Conservation (phyloP, 2,797 vertebrate species). For the Acomys russatus region DNA sequence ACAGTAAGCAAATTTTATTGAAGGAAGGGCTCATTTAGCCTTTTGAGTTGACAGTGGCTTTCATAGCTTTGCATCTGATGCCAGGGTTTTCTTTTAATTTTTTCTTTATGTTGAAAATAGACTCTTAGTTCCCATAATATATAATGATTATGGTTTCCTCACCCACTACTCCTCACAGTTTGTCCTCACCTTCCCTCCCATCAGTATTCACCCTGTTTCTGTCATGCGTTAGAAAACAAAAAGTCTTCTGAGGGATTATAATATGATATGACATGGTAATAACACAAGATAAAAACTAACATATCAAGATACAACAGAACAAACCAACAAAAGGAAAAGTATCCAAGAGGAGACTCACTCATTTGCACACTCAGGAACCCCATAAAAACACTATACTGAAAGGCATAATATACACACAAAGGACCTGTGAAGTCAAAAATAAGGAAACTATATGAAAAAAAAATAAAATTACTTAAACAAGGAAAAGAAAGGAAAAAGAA, state of each 20-base stretch:
- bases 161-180: background rate
- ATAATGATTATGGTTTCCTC: background rate
- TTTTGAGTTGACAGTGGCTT: background rate
- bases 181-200: background rate
- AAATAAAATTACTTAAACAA: background rate
- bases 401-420: background rate
- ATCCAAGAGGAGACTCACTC: background rate
- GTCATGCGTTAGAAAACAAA: background rate
- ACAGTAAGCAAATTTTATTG: background rate
- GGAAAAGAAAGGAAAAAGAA: background rate
- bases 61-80: background rate
- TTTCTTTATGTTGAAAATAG: background rate
- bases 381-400: background rate
- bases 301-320: no score
- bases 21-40: background rate
- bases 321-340: background rate
- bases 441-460: background rate
- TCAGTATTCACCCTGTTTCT: background rate
- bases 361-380: background rate
- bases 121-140: background rate
- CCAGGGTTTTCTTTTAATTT: background rate
- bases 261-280: no score
- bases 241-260: background rate
- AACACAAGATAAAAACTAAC: no score
- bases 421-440: background rate